These are phyloP conservation scores for Cettia cetti DNA, from an alignment of 2,113 vertebrate species.

Conservation along the genomic window DNA sequence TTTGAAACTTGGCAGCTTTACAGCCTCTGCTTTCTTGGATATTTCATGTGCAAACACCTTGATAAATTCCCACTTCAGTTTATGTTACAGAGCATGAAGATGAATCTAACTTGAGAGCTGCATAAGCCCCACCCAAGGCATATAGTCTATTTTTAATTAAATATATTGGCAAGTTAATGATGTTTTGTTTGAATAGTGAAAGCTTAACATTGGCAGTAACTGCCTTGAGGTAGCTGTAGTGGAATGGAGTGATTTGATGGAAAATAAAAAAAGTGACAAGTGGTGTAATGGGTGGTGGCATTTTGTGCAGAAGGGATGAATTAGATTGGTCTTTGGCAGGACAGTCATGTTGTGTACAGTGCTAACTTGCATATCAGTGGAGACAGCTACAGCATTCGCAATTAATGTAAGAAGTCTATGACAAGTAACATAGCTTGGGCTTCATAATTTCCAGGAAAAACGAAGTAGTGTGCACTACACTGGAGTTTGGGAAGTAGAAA, in stretches of 20 bases:
- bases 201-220: neutral
- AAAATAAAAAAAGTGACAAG: neutral
- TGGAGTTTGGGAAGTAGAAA: neutral
- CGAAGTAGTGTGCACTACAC: neutral
- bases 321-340: neutral
- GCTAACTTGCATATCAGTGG: neutral
- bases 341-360: neutral
- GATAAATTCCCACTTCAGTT: neutral
- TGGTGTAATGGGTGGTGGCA: neutral
- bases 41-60: neutral
- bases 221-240: neutral
- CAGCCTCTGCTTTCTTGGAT: neutral
- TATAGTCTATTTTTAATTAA: neutral
- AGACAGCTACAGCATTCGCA: neutral
- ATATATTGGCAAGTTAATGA: neutral
- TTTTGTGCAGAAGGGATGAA: neutral
- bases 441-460: neutral
- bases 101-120: neutral
- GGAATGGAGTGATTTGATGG: neutral
- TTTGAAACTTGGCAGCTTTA: slow-evolving; percentile 5
- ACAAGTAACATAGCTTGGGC: neutral
- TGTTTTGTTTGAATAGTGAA: neutral
- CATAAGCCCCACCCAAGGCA: neutral
- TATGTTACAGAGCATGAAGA: neutral
- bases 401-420: neutral